Base-by-base conservation (phyloP, 1,140 invertebrate genomes). In the Ceratoteleas bidentatus region DNA sequence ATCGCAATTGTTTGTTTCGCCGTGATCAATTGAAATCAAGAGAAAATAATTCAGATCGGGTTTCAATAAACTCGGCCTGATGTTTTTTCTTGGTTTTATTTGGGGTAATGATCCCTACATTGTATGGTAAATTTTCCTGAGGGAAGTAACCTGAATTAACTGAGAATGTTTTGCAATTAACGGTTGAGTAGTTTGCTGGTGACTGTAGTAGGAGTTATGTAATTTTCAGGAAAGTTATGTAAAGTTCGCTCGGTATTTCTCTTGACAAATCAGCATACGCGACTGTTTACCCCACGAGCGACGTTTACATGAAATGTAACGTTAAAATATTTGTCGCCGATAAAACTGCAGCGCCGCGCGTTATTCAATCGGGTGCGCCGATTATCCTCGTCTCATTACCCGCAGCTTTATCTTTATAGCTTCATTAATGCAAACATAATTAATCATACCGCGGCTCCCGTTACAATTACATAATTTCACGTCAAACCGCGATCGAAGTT, bases 391-490 rank as follows among this genome's bases (percentile, higher is more conserved):
- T 34, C 34, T 61, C 38, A 62, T 73, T 73, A 47, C 58, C 36
- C 58, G 9, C 16, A 24, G 13, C 38, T 62, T 62, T 62, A 62
- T 62, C 58, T 72, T 62, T 62, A 73, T 62, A 38, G 70, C 70
- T 74, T 74, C 70, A 50, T 74, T 64, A 64, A 57, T 64, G 70
- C 53, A 74, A 74, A 74, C 45, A 74, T 65, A 65, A 74, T 74
- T 57, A 65, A 74, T 74, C 70, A 74, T 49, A 47, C 40, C n/a
- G 52, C 14, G 7, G 14, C 60, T 60, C 60, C 61, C 61, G 33
- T 53, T 53, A 54, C 6, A 65, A 74, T 74, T 74, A 74, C 15
- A 40, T 74, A 74, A 74, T 74, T 43, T 36, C 47, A 16, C 58
- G 49, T 72, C 57, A 45, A 38, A 50, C 43, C 34, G 45, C 11